A percentile compares a stretch with the other conserved stretches of the same genome.
phyloP scores from a whole-genome alignment of 1,140 invertebrate genomes.

The Orchesella cincta region DNA sequence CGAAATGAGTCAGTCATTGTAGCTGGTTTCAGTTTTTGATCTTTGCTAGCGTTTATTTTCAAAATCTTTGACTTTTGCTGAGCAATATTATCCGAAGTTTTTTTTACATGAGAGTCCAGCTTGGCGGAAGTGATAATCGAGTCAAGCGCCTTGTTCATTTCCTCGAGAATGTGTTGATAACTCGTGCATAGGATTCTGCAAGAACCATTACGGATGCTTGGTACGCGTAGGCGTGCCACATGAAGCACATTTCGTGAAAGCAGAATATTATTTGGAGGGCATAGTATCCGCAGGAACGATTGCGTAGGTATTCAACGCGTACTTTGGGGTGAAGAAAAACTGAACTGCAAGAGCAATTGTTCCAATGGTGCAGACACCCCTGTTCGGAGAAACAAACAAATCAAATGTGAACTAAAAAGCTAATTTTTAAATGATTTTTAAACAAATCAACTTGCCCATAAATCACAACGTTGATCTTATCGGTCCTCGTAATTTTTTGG shows the following conservation, averaged over 20 bases:
- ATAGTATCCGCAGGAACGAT: conserved; percentile 6
- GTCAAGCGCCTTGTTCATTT: conserved; percentile 29
- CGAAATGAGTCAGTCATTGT: not conserved
- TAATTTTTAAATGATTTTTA: not conserved
- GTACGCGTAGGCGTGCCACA: conserved; percentile 28
- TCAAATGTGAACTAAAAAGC: no score
- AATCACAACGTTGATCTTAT: conserved; percentile 7
- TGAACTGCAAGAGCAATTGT: conserved; percentile 6
- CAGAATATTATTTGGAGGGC: conserved; percentile 6
- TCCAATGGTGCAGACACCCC: conserved; percentile 4
- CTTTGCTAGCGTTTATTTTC: not conserved
- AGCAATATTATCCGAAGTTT: no score
- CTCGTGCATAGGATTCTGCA: conserved; percentile 21
- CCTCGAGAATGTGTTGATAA: conserved; percentile 21
- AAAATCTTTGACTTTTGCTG: not conserved
- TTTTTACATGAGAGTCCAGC: no score
- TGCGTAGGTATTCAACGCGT: conserved; percentile 31
- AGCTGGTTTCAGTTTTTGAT: not conserved
- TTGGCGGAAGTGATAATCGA: no score
- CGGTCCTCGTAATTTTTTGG: conserved; percentile 31
- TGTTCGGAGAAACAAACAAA: not conserved
- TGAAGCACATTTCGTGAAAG: conserved; percentile 1
- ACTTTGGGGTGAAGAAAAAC: conserved; percentile 17
- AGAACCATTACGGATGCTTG: conserved; percentile 15
- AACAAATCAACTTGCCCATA: not conserved